Evolutionary conservation across 2,888 invertebrate genomes (phyloP).

Genomic region (Meiosimyza decipiens): DNA sequence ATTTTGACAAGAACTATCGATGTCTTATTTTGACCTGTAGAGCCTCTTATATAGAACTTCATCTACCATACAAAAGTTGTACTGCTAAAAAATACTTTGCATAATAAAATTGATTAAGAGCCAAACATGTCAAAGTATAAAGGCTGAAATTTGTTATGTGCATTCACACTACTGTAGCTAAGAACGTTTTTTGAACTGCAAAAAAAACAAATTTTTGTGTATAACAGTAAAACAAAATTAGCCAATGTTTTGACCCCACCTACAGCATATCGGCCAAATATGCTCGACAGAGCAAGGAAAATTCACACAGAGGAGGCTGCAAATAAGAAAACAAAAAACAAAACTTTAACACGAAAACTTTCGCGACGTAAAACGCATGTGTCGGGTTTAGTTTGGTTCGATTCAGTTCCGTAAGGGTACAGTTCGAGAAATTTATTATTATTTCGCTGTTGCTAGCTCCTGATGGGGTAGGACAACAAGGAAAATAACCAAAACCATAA

Average conservation of each 20-base stretch:
- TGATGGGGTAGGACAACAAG: not conserved
- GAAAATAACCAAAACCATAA: no score
- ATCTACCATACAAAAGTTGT: no score
- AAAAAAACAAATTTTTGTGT: not conserved
- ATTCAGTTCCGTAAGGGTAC: no score
- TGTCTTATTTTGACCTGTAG: no score
- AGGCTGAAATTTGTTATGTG: no score
- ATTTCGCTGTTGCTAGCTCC: not conserved
- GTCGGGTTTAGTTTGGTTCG: constrained; percentile 5
- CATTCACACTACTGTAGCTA: no score
- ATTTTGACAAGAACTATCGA: no score
- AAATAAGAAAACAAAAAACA: constrained; percentile 12
- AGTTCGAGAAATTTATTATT: constrained; percentile 28
- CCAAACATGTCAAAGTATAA: no score
- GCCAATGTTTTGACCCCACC: constrained; percentile 15
- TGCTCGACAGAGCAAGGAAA: constrained; percentile 8
- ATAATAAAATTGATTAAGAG: no score
- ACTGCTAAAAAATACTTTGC: no score
- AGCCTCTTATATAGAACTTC: no score
- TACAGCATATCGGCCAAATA: constrained; percentile 18
- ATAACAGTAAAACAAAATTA: constrained; percentile 20
- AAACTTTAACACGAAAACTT: constrained; percentile 12
- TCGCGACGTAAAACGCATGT: constrained; percentile 34
- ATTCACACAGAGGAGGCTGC: not conserved
- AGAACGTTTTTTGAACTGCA: no score